Conservation (phyloP, 1,140 invertebrate genomes). For the Daktulosphaira vitifoliae region DNA sequence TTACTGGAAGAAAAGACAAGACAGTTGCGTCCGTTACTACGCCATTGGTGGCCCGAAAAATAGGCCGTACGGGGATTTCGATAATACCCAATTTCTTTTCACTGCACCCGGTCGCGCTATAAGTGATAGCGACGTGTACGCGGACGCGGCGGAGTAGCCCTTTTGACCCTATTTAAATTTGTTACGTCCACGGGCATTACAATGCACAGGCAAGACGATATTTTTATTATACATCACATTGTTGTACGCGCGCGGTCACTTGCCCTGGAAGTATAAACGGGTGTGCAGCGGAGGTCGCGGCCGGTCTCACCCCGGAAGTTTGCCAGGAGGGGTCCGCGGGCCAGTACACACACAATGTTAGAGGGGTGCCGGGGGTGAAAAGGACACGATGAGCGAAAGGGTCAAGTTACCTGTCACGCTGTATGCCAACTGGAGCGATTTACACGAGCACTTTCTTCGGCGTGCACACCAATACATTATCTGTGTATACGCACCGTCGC, state of each 20-base stretch:
- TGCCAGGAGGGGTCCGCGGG: neutral
- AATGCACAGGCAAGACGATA: neutral
- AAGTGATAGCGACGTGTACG: neutral
- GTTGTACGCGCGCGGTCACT: neutral
- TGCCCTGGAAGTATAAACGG: neutral
- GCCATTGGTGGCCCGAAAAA: slow-evolving; percentile 2
- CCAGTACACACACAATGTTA: neutral
- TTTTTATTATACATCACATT: neutral
- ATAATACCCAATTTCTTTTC: slow-evolving; percentile 21
- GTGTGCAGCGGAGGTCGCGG: slow-evolving; percentile 13
- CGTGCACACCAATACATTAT: neutral
- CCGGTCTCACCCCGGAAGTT: slow-evolving; percentile 33
- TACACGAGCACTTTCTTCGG: slow-evolving; percentile 11
- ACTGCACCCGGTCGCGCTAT: neutral
- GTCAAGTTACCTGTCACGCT: slow-evolving; percentile 34
- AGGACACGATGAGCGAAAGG: slow-evolving; percentile 26
- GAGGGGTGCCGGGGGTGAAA: slow-evolving; percentile 4
- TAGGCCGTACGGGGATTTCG: neutral
- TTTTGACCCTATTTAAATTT: slow-evolving; percentile 34
- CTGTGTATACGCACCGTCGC: slow-evolving; percentile 1
- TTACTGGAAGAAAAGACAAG: no score
- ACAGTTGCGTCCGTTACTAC: neutral
- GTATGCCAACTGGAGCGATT: slow-evolving; percentile 30
- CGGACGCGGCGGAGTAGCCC: neutral
- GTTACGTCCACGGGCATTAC: slow-evolving; percentile 7